Evolutionary conservation across 2,888 invertebrate genomes (phyloP).

Genomic region (Drosophila lutescens): DNA sequence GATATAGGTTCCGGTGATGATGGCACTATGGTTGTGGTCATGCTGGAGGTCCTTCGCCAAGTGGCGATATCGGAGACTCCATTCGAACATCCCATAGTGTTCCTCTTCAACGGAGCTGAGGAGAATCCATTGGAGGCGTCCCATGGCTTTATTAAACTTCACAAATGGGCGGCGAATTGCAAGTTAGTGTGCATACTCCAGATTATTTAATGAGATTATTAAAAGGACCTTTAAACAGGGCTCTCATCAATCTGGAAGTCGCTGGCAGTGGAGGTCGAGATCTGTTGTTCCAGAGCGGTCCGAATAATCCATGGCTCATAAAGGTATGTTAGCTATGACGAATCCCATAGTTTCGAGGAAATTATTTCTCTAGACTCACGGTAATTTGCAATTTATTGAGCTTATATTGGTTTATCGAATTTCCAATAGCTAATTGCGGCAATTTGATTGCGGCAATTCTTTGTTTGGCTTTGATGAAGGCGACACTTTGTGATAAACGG

Average conservation of each 20-base stretch:
- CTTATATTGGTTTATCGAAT: constrained; percentile 11
- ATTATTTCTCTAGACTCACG: background rate
- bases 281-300: constrained; percentile 94
- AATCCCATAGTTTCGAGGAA: background rate
- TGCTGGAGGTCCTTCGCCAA: constrained; percentile 86
- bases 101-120: constrained; percentile 89
- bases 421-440: constrained; percentile 12
- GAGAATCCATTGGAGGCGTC: constrained; percentile 88
- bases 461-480: background rate
- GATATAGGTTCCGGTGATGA: constrained; percentile 87
- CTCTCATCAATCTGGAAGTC: constrained; percentile 95
- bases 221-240: constrained; percentile 74
- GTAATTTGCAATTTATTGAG: constrained; percentile 19
- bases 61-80: constrained; percentile 82
- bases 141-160: constrained; percentile 88
- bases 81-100: constrained; percentile 86
- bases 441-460: constrained; percentile 3
- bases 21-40: constrained; percentile 87
- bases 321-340: constrained; percentile 85
- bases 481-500: background rate
- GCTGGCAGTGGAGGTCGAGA: constrained; percentile 96
- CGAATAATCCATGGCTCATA: constrained; percentile 89
- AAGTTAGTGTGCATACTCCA: constrained; percentile 32
- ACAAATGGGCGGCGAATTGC: constrained; percentile 66
- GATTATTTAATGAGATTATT: background rate